Base-by-base conservation (phyloP, 2,888 invertebrate genomes). In the Hypercompe scribonia region DNA sequence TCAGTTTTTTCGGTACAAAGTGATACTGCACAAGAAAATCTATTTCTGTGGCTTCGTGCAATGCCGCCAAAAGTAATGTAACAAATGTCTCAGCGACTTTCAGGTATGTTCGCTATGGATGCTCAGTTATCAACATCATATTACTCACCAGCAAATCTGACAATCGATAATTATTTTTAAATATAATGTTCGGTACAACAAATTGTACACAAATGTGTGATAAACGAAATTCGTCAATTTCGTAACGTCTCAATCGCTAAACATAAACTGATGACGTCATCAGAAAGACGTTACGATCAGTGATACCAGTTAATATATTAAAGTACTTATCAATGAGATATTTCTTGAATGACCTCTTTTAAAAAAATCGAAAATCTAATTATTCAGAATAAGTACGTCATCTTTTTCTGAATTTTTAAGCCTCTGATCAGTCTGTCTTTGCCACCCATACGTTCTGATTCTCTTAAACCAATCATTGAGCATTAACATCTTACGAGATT, bases 261-360 rank as follows among this genome's bases (percentile, higher is more conserved):
- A 94, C 93, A 94, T 93, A 93, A 94, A 93, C 92, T 93, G 92
- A 92, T 93, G 94, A 94, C 94, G 94, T 94, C 94, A 94, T 84
- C 76, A 77, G 87, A 89, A 90, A 90, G 84, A 88, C 90, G 89
- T 90, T 90, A 73, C n/a, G 24, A 28, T 28, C 24, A 24, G 66
- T 50, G 34, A 54, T 71, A 39, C 46, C 65, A 65, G n/a, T 63
- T n/a, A 8, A 11, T 33, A 24, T 67, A 36, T 18, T 2, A 3
- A 42, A 3, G 18, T 18, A 18, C 18, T 42, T 46, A 18, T 46
- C 3, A 21, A 46, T 21, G 8, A 7, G 21, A 24, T 11, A 8
- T 36, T 36, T 8, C 36, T 3, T 5, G 3, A 5, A 36, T 36
- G 3, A 8, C 36, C 36, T 5, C 3, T n/a, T n/a, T n/a, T n/a